phyloP scores from a whole-genome alignment of 2,888 invertebrate genomes.

The Drosophila paucipuncta region DNA sequence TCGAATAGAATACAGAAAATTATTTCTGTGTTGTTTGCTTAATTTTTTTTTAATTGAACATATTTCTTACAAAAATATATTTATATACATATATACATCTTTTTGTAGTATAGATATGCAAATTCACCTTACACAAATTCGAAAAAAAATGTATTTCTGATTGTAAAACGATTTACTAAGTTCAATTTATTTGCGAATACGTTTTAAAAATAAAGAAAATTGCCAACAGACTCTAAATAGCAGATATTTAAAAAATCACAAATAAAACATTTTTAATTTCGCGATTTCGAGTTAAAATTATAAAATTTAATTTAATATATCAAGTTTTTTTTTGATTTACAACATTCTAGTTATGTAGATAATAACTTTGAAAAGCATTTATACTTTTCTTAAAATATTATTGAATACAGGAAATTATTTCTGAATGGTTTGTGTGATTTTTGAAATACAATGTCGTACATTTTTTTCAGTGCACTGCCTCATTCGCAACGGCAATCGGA shows the following conservation, averaged over 20 bases:
- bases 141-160: accelerated
- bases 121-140: neutral
- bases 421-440: neutral
- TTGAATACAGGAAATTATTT: neutral
- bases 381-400: neutral
- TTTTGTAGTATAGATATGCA: neutral
- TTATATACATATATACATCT: no score
- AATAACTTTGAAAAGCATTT: neutral
- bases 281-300: neutral
- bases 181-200: neutral
- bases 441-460: neutral
- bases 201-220: neutral
- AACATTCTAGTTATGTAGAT: neutral
- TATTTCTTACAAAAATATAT: neutral
- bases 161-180: neutral
- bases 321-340: neutral
- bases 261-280: neutral
- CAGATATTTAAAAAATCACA: neutral
- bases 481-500: constrained; percentile 53
- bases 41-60: neutral
- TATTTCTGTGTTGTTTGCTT: neutral
- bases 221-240: neutral
- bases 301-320: no score
- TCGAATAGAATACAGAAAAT: neutral
- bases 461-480: constrained; percentile 5